A percentile compares a stretch with the other conserved stretches of the same genome.
Evolutionary conservation across 2,113 vertebrate genomes (phyloP).

Genomic region (Misgurnus mizolepis): DNA sequence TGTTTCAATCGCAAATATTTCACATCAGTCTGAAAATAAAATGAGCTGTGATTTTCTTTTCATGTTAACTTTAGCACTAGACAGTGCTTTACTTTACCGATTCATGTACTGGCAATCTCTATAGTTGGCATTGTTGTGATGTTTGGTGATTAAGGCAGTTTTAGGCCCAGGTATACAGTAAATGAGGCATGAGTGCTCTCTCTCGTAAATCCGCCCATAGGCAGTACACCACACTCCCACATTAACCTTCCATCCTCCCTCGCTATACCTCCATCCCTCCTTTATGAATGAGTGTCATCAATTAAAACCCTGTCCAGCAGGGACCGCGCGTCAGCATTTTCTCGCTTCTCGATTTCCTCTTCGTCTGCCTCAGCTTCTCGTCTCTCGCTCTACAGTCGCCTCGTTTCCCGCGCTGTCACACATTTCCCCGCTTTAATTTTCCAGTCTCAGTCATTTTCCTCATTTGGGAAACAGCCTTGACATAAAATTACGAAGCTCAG

Average conservation of each 20-base stretch:
- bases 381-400: neutral
- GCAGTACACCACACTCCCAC: constrained; percentile 61
- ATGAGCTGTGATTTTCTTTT: too few relatives aligned
- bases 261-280: constrained; percentile 43
- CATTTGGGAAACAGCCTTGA: neutral
- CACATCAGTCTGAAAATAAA: too few relatives aligned
- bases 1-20: too few relatives aligned
- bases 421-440: constrained; percentile 23
- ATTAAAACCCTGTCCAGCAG: constrained; percentile 70
- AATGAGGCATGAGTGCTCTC: constrained; percentile 48
- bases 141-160: constrained; percentile 62
- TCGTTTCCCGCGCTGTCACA: neutral
- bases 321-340: constrained; percentile 69
- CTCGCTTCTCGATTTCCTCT: constrained; percentile 41
- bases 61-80: too few relatives aligned
- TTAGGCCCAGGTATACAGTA: constrained; percentile 56
- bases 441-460: constrained; percentile 15
- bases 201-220: constrained; percentile 71
- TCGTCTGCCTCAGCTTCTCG: constrained; percentile 52
- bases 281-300: constrained; percentile 71
- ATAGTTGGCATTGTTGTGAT: constrained; percentile 52
- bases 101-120: too few relatives aligned
- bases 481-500: constrained; percentile 27
- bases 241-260: constrained; percentile 57
- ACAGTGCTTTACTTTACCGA: too few relatives aligned